phyloP scores from a whole-genome alignment of 2,113 vertebrate species.

The Leptosomus discolor region DNA sequence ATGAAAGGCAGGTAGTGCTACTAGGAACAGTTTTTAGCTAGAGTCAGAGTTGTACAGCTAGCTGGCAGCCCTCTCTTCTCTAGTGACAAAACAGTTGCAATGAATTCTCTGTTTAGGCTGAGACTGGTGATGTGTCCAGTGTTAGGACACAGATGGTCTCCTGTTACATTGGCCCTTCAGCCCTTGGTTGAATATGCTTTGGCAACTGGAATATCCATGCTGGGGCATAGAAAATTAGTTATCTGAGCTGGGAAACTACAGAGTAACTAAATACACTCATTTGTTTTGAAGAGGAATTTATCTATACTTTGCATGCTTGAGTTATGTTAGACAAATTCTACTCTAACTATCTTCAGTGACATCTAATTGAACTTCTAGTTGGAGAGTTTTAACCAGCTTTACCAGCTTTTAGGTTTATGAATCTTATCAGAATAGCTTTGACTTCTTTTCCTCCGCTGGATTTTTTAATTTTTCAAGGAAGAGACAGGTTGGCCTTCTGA shows the following conservation, averaged over 20 bases:
- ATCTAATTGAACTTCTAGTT: not conserved
- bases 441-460: not conserved
- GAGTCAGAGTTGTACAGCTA: not conserved
- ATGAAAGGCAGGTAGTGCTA: not conserved
- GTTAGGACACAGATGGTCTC: not conserved
- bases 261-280: not conserved
- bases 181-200: not conserved
- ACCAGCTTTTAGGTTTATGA: not conserved
- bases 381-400: not conserved
- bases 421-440: not conserved
- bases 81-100: not conserved
- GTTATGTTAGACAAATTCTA: not conserved
- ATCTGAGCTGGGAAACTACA: not conserved
- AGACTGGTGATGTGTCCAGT: too few species aligned
- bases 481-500: not conserved
- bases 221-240: not conserved
- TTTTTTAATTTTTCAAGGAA: not conserved
- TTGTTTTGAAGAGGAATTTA: not conserved
- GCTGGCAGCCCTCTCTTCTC: not conserved
- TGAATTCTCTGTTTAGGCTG: accelerated
- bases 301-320: not conserved
- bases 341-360: not conserved
- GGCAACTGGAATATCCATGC: not conserved
- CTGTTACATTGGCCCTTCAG: not conserved
- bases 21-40: not conserved